phyloP scores from a whole-genome alignment of 2,888 invertebrate species.

The Meganola albula region DNA sequence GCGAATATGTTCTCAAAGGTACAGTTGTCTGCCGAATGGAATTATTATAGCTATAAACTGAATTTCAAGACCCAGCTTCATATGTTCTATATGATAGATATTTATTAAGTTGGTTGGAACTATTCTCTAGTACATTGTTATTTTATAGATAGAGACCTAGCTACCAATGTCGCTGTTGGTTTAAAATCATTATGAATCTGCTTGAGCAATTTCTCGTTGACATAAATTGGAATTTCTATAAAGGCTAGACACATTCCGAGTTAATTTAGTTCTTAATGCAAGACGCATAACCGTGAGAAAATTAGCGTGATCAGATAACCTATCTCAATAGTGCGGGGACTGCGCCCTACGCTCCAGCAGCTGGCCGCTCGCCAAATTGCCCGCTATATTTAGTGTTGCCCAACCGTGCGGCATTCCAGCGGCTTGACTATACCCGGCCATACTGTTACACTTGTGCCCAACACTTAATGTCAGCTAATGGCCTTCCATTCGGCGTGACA shows the following conservation, averaged over 20 bases:
- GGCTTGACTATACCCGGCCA: constrained; percentile 19
- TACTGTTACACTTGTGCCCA: constrained; percentile 5
- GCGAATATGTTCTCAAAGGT: no score
- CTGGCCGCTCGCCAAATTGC: constrained; percentile 22
- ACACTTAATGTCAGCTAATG: constrained; percentile 8
- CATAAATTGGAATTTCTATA: no score
- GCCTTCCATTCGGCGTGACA: constrained; percentile 1
- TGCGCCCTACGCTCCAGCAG: constrained; percentile 26
- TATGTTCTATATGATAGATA: no score
- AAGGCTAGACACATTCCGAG: not conserved
- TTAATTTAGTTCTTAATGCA: not conserved
- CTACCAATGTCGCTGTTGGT: no score
- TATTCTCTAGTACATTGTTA: no score
- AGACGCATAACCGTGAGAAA: constrained; percentile 14
- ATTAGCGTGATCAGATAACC: constrained; percentile 23
- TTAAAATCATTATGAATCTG: no score
- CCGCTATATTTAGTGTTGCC: constrained; percentile 25
- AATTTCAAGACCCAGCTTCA: no score
- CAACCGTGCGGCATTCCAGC: constrained; percentile 16
- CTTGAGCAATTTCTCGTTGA: no score
- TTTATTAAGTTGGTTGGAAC: no score
- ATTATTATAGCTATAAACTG: no score
- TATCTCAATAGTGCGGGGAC: constrained; percentile 27
- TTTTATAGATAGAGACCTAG: no score
- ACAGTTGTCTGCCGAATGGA: no score